Evolutionary conservation across 2,888 invertebrate genomes (phyloP), one percentile per base, ranked within the genome.

Genomic region (Apeira syringaria): DNA sequence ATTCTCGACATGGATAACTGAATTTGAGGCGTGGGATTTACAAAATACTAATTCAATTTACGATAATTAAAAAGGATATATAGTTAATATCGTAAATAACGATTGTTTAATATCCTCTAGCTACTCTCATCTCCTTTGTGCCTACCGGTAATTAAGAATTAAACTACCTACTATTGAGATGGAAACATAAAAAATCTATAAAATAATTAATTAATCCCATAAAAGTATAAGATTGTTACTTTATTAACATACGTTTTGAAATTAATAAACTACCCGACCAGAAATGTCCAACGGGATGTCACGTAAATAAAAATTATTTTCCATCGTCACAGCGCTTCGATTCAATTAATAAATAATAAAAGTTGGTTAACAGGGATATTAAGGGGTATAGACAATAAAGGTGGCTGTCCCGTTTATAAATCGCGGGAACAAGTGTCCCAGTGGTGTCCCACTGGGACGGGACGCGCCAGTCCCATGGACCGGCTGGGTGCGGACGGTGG

Each of bases 291-390:
- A 29, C 35, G 41, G 27, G 25, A 47, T 26, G 39, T 39, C 43
- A 50, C 30, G 37, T 46, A 44, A 52, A 48, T 45, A 41, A 56
- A 61, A 55, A 63, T 62, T 54, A 60, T 60, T 63, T 69, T 63
- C 58, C 60, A 66, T 63, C 59, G 60, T 64, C 62, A 57, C 38
- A 37, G 47, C 43, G 47, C 65, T 67, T 63, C 55, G 57, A 67
- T 73, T 74, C 75, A 75, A 77, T 79, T 80, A 77, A 78, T 78
- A 78, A 77, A 77, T 78, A 76, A 77, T 80, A 78, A 77, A 78
- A 68, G 62, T 62, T 59, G 60, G 59, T 57, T 67, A 64, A 64
- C 63, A 60, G 57, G 65, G 61, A 60, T 64, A 69, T 68, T 69
- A 72, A 55, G 53, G 55, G 42, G 47, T 52, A 56, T 59, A 71